Evolutionary conservation across 2,113 vertebrate genomes (phyloP).

Genomic region (Bombycilla garrulus): DNA sequence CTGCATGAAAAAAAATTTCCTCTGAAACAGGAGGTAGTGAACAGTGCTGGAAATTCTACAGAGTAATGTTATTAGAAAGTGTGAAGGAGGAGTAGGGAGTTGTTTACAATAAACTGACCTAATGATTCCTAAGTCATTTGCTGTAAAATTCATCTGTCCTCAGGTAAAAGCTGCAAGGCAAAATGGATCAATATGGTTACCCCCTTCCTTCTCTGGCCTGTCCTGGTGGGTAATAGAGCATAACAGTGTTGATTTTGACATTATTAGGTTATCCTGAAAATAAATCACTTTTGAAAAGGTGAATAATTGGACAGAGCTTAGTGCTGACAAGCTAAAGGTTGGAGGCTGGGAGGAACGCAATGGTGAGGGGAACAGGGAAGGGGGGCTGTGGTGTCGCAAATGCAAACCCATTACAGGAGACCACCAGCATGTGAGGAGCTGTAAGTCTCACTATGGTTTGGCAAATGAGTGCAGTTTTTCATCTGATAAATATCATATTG

Average conservation of each 20-base stretch:
- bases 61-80: constrained; percentile 45
- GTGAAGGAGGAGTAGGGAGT: constrained; percentile 53
- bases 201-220: neutral
- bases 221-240: constrained; percentile 55
- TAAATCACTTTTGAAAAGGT: constrained; percentile 69
- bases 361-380: neutral
- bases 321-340: constrained; percentile 53
- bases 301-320: constrained; percentile 67
- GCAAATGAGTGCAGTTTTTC: neutral
- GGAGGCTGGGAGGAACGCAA: neutral
- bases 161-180: constrained; percentile 52
- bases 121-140: constrained; percentile 51
- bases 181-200: neutral
- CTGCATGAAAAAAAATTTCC: neutral
- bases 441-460: neutral
- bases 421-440: neutral
- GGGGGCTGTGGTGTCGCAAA: neutral
- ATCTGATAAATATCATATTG: neutral
- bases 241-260: constrained; percentile 62
- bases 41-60: neutral
- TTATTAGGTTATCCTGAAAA: constrained; percentile 68
- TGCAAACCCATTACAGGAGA: neutral
- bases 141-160: constrained; percentile 50
- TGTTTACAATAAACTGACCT: constrained; percentile 55
- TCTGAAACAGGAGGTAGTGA: constrained; percentile 23